Evolutionary conservation across 2,113 vertebrate species (phyloP), one percentile per base, ranked within the genome.

Genomic region (Holacanthus passer): DNA sequence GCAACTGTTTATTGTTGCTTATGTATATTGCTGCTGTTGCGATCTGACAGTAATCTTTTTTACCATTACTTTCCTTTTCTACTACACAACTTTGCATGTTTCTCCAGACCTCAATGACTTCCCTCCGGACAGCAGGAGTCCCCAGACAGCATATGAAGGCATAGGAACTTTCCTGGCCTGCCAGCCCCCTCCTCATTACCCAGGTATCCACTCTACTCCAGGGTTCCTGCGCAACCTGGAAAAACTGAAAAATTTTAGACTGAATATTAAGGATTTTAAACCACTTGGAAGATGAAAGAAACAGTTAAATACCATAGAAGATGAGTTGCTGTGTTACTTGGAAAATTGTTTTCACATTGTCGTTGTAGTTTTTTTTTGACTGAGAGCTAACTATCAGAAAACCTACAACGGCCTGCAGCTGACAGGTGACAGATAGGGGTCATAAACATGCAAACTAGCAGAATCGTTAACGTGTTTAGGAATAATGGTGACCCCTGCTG

Each of bases 181-280:
- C 89, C 97, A 97, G 74, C 96, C 98, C 0, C 97, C 98, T 1
- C 94, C 95, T 72, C 98, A 99, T 90, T 99, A 99, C 87, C 98
- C 98, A 95, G 97, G 98, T 99, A 80, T 10, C 22, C 29, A 10
- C 12, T 58, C 29, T 48, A 7, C 5, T 14, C 45, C 35, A 45
- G 1, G 17, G 2, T 1, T 58, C 24, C 12, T 2, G 8, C 24
- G 7, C 9, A n/a, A 22, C 3, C 17, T 83, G 3, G 19, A 45
- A 41, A 70, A 50, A 4, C 6, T 22, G 24, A 31, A 32, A 7
- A 17, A 1, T 32, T 37, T 29, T 19, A 41, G 3, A 13, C 17
- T 53, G 43, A 13, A 24, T 3, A 31, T 52, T 71, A 22, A 24
- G 19, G 12, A 48, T 71, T 79, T 32, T 41, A n/a, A 60, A 78